Conservation (phyloP, 2,888 invertebrate species). For the Platycheirus albimanus region DNA sequence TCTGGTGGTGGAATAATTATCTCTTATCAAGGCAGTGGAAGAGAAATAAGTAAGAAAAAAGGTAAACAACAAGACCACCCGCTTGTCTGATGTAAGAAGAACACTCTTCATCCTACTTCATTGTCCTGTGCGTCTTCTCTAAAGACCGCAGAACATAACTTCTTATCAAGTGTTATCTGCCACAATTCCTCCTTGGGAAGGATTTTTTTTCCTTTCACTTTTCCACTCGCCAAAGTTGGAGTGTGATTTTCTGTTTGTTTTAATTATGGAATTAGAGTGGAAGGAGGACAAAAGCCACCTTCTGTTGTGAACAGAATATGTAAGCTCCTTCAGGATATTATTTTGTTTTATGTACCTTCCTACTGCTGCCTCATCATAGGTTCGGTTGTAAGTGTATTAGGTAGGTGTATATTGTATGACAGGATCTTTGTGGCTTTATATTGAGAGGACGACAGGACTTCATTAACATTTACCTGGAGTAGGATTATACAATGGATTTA, state of each 20-base stretch:
- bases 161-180: slow-evolving; percentile 70
- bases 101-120: slow-evolving; percentile 52
- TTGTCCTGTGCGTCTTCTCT: slow-evolving; percentile 53
- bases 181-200: slow-evolving; percentile 48
- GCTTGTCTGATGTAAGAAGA: slow-evolving; percentile 8
- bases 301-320: slow-evolving; percentile 65
- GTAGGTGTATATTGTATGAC: slow-evolving; percentile 50
- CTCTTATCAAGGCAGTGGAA: slow-evolving; percentile 50
- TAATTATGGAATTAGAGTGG: slow-evolving; percentile 58
- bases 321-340: slow-evolving; percentile 51
- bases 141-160: slow-evolving; percentile 66
- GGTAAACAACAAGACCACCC: slow-evolving; percentile 45
- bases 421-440: slow-evolving; percentile 66
- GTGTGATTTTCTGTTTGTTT: slow-evolving; percentile 73
- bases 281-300: slow-evolving; percentile 28
- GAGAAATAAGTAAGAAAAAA: slow-evolving; percentile 20
- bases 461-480: slow-evolving; percentile 73
- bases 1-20: slow-evolving; percentile 69
- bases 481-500: slow-evolving; percentile 73
- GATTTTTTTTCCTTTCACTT: slow-evolving; percentile 3
- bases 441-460: slow-evolving; percentile 64
- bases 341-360: background rate
- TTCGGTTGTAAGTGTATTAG: background rate
- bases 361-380: background rate
- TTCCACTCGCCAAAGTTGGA: slow-evolving; percentile 30